Conservation (phyloP, 2,113 vertebrate genomes). For the Anas platyrhynchos region DNA sequence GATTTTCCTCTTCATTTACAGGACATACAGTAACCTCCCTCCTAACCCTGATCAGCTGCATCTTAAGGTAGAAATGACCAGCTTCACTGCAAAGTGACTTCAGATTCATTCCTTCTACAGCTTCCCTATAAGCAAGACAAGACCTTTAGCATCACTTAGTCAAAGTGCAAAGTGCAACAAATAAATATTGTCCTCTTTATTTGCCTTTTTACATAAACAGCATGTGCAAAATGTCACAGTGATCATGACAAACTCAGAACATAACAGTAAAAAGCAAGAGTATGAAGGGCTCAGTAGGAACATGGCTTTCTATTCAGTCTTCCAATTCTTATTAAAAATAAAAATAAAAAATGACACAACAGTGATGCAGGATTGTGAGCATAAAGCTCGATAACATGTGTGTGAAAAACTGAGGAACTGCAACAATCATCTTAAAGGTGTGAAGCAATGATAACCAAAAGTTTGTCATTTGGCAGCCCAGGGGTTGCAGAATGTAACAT, state of each 20-base stretch:
- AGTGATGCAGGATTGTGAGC: accelerated
- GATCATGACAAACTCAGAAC: neutral
- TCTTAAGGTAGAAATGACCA: neutral
- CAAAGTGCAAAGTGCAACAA: neutral
- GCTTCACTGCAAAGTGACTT: neutral
- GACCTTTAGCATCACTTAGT: neutral
- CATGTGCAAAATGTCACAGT: neutral
- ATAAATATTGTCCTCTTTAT: neutral
- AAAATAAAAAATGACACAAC: neutral
- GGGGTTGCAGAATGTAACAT: neutral
- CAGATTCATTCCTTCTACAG: neutral
- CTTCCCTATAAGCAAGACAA: neutral
- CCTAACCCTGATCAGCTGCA: accelerated
- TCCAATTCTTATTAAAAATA: neutral
- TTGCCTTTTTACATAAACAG: neutral
- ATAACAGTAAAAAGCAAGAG: neutral
- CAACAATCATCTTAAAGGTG: neutral
- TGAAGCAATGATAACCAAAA: neutral
- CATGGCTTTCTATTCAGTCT: neutral
- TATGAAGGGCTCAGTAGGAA: accelerated
- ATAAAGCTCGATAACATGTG: neutral
- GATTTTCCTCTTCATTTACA: neutral
- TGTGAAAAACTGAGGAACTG: neutral
- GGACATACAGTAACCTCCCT: neutral
- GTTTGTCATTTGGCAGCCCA: neutral